These are phyloP conservation scores for Xenopus laevis DNA, from an alignment of 2,113 vertebrate species.

Conservation along the genomic window DNA sequence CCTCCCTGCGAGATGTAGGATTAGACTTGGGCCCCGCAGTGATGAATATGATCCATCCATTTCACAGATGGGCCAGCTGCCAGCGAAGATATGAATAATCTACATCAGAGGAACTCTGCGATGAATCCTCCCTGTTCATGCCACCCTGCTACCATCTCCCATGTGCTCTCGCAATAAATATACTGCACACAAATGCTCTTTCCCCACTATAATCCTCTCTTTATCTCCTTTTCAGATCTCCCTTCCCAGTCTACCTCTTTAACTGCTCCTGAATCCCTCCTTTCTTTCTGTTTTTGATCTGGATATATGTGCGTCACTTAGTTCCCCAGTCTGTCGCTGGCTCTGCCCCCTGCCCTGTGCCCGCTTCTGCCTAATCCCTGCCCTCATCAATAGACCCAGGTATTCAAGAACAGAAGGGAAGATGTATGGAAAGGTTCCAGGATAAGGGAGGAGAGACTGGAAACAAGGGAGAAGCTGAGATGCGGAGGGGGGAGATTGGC, in stretches of 20 bases:
- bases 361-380: constrained; percentile 31
- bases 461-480: constrained; percentile 14
- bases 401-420: constrained; percentile 31
- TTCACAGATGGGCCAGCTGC: constrained; percentile 1
- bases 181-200: constrained; percentile 10
- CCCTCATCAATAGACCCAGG: constrained; percentile 37
- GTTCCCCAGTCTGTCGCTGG: constrained; percentile 47
- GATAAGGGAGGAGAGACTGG: constrained; percentile 13
- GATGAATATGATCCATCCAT: constrained; percentile 4
- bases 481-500: not conserved
- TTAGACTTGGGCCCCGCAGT: constrained; percentile 29
- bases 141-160: constrained; percentile 6
- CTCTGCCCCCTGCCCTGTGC: constrained; percentile 31
- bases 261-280: not conserved
- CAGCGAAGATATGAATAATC: not conserved
- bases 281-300: constrained; percentile 1
- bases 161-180: constrained; percentile 10
- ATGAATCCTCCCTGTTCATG: not conserved
- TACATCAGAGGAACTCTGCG: not conserved
- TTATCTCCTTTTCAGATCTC: not conserved
- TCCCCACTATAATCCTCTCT: constrained; percentile 20
- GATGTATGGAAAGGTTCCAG: constrained; percentile 8
- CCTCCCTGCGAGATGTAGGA: constrained; percentile 1
- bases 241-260: constrained; percentile 1
- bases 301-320: constrained; percentile 49